phyloP scores from a whole-genome alignment of 2,888 invertebrate genomes.

The Caenorhabditis zanzibari region DNA sequence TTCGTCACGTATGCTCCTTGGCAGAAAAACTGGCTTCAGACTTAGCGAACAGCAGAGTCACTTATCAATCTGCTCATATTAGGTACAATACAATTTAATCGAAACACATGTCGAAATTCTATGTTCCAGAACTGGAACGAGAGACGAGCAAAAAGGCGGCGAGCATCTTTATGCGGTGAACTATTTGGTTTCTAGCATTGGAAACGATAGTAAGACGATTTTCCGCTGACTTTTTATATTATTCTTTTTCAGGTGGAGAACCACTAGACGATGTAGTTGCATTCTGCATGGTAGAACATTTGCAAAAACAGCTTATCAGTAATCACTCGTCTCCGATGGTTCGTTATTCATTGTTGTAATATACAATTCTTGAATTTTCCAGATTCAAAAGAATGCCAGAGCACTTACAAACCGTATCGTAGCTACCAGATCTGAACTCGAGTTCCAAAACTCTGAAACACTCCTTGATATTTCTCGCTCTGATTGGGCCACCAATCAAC shows the following conservation, averaged over 20 bases:
- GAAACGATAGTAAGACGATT: constrained; percentile 44
- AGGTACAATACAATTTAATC: not conserved
- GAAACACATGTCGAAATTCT: not conserved
- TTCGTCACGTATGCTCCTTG: constrained; percentile 67
- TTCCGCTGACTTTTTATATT: not conserved
- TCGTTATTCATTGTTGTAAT: not conserved
- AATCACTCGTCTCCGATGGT: constrained; percentile 68
- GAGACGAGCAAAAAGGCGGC: constrained; percentile 62
- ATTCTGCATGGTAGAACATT: constrained; percentile 78
- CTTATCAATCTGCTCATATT: constrained; percentile 50
- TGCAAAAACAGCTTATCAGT: constrained; percentile 76
- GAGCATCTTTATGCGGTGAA: constrained; percentile 71
- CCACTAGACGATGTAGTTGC: constrained; percentile 78
- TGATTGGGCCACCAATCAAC: constrained; percentile 78
- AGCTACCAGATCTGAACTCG: constrained; percentile 55
- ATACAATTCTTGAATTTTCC: not conserved
- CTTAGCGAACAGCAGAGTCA: constrained; percentile 68
- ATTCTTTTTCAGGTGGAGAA: constrained; percentile 63
- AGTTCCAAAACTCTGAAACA: constrained; percentile 41
- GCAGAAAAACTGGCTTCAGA: constrained; percentile 68
- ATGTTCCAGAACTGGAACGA: constrained; percentile 55
- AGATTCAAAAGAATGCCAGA: constrained; percentile 67
- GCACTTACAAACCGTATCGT: constrained; percentile 63
- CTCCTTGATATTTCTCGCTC: constrained; percentile 64
- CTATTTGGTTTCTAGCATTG: constrained; percentile 71